phyloP scores from a whole-genome alignment of 2,113 vertebrate species.

The Mus spicilegus region DNA sequence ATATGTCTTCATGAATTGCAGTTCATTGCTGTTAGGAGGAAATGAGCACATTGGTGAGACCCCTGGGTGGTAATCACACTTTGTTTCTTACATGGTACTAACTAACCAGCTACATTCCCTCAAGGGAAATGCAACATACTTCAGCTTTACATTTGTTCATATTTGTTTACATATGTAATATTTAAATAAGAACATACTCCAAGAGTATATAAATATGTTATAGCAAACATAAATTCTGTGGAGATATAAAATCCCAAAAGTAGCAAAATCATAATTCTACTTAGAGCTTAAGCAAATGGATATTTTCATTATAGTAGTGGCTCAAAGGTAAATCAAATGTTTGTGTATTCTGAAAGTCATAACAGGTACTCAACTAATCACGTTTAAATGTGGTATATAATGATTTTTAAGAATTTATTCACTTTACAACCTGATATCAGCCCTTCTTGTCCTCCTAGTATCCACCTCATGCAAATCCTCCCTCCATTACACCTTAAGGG shows the following conservation, averaged over 20 bases:
- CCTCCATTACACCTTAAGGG: too few species aligned
- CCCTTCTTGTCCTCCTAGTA: too few species aligned
- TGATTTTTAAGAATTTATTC: neutral
- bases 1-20: too few species aligned
- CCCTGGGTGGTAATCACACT: neutral
- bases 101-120: neutral
- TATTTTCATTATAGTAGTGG: neutral
- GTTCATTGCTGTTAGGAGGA: neutral
- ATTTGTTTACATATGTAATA: neutral
- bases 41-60: fast-evolving
- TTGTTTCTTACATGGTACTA: neutral
- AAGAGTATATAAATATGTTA: neutral
- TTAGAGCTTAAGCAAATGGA: neutral
- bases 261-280: neutral
- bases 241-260: neutral
- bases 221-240: neutral
- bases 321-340: neutral
- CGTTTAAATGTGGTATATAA: neutral
- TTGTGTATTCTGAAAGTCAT: neutral
- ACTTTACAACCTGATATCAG: too few species aligned
- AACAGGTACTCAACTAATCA: neutral
- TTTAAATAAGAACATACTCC: neutral
- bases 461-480: too few species aligned
- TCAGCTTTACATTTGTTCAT: neutral
- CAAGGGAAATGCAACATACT: neutral